Conservation (phyloP, 2,888 invertebrate genomes). For the Stramonita haemastoma region DNA sequence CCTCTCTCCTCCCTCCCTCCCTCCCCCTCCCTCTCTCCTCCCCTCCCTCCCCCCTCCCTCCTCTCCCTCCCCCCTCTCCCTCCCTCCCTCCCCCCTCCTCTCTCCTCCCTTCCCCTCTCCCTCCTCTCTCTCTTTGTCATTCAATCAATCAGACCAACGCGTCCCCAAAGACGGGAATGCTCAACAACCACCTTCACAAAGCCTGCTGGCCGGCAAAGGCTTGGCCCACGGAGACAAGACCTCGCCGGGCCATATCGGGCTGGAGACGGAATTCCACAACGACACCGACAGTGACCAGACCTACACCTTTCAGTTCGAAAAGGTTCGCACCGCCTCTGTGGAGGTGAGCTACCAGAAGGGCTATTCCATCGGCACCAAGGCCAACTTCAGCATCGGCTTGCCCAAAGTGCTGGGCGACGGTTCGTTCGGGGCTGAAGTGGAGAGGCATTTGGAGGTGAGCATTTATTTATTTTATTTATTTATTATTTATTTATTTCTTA, state of each 20-base stretch:
- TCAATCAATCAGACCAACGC: not conserved
- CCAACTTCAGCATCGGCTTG: conserved; percentile 41
- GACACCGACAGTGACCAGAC: conserved; percentile 43
- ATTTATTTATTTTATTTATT: no score
- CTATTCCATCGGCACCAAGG: conserved; percentile 43
- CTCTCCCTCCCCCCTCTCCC: no score
- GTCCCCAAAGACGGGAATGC: not conserved
- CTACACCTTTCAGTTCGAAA: conserved; percentile 45
- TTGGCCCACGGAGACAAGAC: conserved; percentile 6
- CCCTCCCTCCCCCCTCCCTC: no score
- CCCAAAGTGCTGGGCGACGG: conserved; percentile 38
- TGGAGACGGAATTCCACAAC: conserved; percentile 45
- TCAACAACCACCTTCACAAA: not conserved
- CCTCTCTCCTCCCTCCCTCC: no score
- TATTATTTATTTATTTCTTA: no score
- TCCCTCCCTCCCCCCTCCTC: no score
- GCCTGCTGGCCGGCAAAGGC: not conserved
- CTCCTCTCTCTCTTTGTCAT: not conserved
- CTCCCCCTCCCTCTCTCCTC: no score
- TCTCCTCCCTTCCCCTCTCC: no score
- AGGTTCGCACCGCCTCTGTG: conserved; percentile 38
- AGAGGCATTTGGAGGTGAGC: conserved; percentile 39
- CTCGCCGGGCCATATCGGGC: conserved; percentile 10
- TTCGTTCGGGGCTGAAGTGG: conserved; percentile 31
- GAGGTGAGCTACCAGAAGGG: conserved; percentile 47